Conservation (phyloP, 2,888 invertebrate genomes). For the Netelia inedita region DNA sequence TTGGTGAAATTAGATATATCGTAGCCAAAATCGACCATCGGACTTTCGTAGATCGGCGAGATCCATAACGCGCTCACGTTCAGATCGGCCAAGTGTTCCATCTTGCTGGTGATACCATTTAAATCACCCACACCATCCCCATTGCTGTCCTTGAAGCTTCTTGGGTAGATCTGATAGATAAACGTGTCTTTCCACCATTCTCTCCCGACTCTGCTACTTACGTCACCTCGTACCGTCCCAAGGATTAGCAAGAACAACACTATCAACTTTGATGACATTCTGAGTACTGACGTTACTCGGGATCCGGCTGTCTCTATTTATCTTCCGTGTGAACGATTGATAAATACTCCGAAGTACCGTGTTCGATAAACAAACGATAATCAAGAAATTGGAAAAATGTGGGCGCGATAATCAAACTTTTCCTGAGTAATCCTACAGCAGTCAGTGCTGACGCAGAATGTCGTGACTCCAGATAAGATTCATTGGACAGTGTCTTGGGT, state of each 20-base stretch:
- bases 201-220: slow-evolving; percentile 40
- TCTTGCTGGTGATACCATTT: slow-evolving; percentile 82
- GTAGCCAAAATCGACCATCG: slow-evolving; percentile 89
- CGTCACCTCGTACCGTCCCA: slow-evolving; percentile 25
- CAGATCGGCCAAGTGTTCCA: slow-evolving; percentile 87
- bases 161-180: slow-evolving; percentile 95
- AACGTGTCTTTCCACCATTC: slow-evolving; percentile 95
- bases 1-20: slow-evolving; percentile 88
- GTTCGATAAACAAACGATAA: background rate
- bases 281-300: slow-evolving; percentile 30
- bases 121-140: slow-evolving; percentile 83
- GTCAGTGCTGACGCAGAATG: background rate
- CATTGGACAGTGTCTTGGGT: background rate
- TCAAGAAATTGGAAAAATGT: background rate
- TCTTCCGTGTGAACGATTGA: slow-evolving; percentile 1
- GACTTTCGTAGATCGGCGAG: slow-evolving; percentile 90
- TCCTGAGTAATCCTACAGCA: background rate
- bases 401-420: background rate
- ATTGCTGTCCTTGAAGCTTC: slow-evolving; percentile 94
- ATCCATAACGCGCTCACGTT: slow-evolving; percentile 89
- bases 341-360: slow-evolving; percentile 15
- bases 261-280: slow-evolving; percentile 35
- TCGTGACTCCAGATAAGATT: slow-evolving; percentile 76
- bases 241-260: slow-evolving; percentile 48
- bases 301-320: slow-evolving; percentile 24